Evolutionary conservation across 2,113 vertebrate genomes (phyloP).

Genomic region (Dicerorhinus sumatrensis): DNA sequence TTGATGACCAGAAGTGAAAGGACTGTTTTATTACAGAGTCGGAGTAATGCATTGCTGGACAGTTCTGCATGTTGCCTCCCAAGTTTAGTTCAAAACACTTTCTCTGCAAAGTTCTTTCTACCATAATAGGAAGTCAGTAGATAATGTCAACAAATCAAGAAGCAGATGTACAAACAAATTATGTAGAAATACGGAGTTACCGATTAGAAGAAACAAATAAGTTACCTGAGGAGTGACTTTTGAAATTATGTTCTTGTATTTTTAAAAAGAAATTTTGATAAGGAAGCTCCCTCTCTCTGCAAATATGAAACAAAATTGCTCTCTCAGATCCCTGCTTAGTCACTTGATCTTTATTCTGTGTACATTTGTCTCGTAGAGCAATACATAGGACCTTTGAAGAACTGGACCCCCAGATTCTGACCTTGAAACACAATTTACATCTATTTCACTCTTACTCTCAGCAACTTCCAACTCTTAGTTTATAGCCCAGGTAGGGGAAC

Average conservation of each 20-base stretch:
- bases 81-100: conserved; percentile 40
- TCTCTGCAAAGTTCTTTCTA: background rate
- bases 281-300: background rate
- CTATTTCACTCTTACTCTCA: background rate
- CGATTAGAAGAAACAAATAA: background rate
- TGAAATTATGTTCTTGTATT: background rate
- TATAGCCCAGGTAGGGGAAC: background rate
- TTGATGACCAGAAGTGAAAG: conserved; percentile 39
- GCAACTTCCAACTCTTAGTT: background rate
- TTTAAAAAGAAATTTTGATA: conserved; percentile 13
- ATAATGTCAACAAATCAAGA: background rate
- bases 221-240: conserved; percentile 28
- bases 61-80: background rate
- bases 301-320: background rate
- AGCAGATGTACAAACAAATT: background rate
- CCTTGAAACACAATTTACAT: background rate
- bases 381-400: background rate
- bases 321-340: background rate
- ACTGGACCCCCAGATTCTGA: background rate
- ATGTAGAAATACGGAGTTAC: background rate
- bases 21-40: background rate
- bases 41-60: background rate
- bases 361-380: background rate
- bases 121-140: background rate
- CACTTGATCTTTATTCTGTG: background rate